Conservation (phyloP, 2,888 invertebrate species). For the Malachius bipustulatus region DNA sequence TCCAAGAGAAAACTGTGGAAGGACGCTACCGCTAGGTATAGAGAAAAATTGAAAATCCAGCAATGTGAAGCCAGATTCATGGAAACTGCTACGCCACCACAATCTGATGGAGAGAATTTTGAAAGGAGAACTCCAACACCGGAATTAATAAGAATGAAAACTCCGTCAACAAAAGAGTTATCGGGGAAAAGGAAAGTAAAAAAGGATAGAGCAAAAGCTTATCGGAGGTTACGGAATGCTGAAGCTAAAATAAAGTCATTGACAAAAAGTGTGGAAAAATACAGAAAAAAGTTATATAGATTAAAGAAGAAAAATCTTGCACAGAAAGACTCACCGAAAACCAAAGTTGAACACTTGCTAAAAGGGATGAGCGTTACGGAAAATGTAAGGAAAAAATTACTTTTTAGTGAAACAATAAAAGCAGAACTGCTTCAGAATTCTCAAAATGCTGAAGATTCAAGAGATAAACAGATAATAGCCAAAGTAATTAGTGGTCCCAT, state of each 20-base stretch:
- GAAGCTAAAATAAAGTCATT: no score
- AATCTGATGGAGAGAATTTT: constrained; percentile 5
- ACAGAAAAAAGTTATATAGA: no score
- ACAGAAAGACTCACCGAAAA: no score
- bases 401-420: constrained; percentile 6
- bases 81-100: constrained; percentile 5
- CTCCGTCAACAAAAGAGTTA: not conserved
- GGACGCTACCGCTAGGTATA: not conserved
- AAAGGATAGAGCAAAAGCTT: no score
- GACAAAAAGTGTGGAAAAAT: no score
- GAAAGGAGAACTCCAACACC: no score
- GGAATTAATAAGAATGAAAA: no score
- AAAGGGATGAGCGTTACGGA: constrained; percentile 4
- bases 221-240: no score
- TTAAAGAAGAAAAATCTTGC: no score
- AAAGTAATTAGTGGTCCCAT: constrained; percentile 7
- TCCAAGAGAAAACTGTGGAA: constrained; percentile 5
- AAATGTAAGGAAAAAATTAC: constrained; percentile 5
- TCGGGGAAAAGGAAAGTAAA: constrained; percentile 3
- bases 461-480: constrained; percentile 2
- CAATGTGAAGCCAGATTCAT: not conserved
- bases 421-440: no score
- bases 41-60: constrained; percentile 6
- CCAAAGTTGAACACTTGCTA: no score
- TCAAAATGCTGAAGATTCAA: no score